Percentiles rank a stretch among this genome's conserved stretches.
phyloP scores from a whole-genome alignment of 2,797 vertebrate species.

The Cuniculus paca region DNA sequence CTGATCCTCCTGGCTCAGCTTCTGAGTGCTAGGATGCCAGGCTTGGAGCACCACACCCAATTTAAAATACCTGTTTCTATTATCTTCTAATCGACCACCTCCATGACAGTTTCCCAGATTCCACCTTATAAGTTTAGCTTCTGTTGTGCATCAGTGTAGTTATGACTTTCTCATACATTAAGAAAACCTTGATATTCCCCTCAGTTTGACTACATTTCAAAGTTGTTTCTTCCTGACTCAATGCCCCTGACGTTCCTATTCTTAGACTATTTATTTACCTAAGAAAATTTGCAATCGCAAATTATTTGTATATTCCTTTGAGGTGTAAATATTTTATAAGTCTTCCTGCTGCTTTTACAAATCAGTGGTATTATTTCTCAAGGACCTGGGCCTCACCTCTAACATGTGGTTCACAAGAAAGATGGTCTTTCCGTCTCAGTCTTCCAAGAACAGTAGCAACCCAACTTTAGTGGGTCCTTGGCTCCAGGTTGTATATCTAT shows the following conservation, averaged over 20 bases:
- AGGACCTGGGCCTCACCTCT: neutral
- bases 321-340: neutral
- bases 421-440: rapidly evolving
- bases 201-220: neutral
- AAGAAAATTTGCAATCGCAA: neutral
- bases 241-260: neutral
- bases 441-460: neutral
- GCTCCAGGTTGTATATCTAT: neutral
- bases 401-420: neutral
- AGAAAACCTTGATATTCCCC: neutral
- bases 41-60: neutral
- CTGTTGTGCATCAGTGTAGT: neutral
- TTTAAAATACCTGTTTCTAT: neutral
- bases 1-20: neutral
- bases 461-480: neutral
- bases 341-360: neutral
- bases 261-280: neutral
- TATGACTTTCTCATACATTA: neutral
- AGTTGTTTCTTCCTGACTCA: neutral
- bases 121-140: neutral
- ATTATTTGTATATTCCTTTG: neutral
- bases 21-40: neutral
- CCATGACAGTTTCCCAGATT: neutral
- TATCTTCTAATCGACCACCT: neutral
- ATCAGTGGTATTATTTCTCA: neutral